These are phyloP conservation scores for Cybosia mesomella DNA, from an alignment of 2,888 invertebrate genomes.

Conservation along the genomic window DNA sequence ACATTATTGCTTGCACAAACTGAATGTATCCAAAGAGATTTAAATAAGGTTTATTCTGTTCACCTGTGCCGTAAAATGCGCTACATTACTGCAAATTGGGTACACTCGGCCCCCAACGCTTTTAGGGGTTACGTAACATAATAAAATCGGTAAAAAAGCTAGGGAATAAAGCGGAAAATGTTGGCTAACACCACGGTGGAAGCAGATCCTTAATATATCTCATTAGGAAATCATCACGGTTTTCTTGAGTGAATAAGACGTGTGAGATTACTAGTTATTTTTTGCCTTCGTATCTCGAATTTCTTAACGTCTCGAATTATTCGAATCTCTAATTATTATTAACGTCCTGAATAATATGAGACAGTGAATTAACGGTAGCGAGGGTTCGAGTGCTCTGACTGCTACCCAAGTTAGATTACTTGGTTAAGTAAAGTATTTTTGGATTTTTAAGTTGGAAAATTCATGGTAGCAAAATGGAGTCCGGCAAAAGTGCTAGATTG, in stretches of 20 bases:
- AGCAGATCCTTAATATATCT: slow-evolving; percentile 37
- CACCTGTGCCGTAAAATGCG: slow-evolving; percentile 62
- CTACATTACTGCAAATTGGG: slow-evolving; percentile 73
- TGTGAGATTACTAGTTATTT: not conserved
- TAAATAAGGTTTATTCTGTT: slow-evolving; percentile 56
- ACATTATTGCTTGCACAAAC: slow-evolving; percentile 38
- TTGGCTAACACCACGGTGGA: slow-evolving; percentile 39
- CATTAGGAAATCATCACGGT: slow-evolving; percentile 36
- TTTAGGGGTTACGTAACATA: slow-evolving; percentile 61
- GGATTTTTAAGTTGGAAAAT: no score
- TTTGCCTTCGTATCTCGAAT: not conserved
- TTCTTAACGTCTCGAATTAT: not conserved
- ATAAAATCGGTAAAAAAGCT: slow-evolving; percentile 66
- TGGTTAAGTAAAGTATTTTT: no score
- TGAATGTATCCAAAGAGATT: slow-evolving; percentile 50
- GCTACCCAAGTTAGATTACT: no score
- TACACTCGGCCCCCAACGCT: slow-evolving; percentile 51
- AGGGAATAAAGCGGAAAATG: slow-evolving; percentile 57
- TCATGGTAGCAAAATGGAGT: no score
- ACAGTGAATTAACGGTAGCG: no score
- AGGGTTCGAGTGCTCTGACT: no score
- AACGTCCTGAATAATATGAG: no score
- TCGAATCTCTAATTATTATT: not conserved
- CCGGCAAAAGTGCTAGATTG: no score
- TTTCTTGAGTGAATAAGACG: slow-evolving; percentile 6